These are phyloP conservation scores for Sylvicapra grimmia DNA, from an alignment of 2,113 vertebrate species.

Conservation along the genomic window DNA sequence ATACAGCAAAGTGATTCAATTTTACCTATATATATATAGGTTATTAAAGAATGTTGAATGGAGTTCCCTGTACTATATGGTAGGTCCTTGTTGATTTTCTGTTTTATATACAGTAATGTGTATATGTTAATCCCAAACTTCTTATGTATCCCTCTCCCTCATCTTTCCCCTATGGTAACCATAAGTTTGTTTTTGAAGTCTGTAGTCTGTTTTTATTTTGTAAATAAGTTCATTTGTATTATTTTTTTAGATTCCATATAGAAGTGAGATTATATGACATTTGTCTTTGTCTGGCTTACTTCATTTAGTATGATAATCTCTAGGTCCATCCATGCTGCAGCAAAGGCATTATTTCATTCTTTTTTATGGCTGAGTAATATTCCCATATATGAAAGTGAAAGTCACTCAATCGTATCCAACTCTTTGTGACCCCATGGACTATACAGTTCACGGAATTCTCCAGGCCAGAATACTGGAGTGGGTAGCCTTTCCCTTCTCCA, in stretches of 20 bases:
- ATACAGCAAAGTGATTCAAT: background rate
- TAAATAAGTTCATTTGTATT: background rate
- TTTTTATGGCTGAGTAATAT: background rate
- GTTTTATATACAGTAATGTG: background rate
- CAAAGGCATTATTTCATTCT: background rate
- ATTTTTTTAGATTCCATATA: background rate
- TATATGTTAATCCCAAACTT: background rate
- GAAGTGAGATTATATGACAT: background rate
- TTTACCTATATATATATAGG: background rate
- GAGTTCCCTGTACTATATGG: background rate
- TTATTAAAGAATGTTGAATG: background rate
- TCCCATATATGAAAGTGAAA: background rate
- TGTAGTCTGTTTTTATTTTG: background rate
- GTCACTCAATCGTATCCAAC: background rate
- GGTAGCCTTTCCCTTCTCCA: background rate
- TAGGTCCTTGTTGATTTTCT: background rate
- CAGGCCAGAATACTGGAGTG: background rate
- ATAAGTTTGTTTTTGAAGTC: background rate
- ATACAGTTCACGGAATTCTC: background rate
- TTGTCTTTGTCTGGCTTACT: background rate
- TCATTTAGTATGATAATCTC: background rate
- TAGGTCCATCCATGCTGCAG: background rate
- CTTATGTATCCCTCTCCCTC: background rate
- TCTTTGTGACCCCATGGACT: background rate
- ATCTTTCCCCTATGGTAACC: background rate